These are phyloP conservation scores for Lochmaea crataegi DNA, from an alignment of 2,888 invertebrate genomes.

Conservation along the genomic window DNA sequence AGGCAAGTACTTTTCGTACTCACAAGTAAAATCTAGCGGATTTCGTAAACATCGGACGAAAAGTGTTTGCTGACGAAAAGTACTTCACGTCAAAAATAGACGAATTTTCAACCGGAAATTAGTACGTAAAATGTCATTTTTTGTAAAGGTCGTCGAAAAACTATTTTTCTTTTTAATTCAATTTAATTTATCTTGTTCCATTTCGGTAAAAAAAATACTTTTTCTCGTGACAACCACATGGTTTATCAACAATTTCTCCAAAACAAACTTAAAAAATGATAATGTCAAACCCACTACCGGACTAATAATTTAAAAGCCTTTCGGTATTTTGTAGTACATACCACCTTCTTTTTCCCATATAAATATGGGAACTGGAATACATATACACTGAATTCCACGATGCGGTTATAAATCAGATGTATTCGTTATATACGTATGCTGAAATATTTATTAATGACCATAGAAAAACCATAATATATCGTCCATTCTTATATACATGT, in stretches of 20 bases:
- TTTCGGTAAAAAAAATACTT: too few species aligned
- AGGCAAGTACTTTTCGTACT: too few species aligned
- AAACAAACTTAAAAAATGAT: not conserved
- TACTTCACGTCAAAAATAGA: too few species aligned
- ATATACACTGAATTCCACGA: constrained; percentile 45
- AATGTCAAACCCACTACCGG: not conserved
- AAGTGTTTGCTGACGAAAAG: too few species aligned
- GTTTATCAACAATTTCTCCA: not conserved
- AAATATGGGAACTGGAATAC: constrained; percentile 45
- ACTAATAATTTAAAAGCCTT: constrained; percentile 27
- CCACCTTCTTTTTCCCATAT: constrained; percentile 48
- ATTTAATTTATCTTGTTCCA: too few species aligned
- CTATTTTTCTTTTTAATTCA: too few species aligned
- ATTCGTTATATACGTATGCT: constrained; percentile 46
- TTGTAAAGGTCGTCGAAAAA: too few species aligned
- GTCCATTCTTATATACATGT: constrained; percentile 37
- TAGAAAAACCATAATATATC: constrained; percentile 43
- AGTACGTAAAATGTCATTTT: too few species aligned
- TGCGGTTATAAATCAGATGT: constrained; percentile 44
- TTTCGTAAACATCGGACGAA: too few species aligned
- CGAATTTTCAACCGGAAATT: too few species aligned
- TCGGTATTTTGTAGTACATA: constrained; percentile 45
- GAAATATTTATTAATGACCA: constrained; percentile 49
- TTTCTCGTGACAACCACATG: too few species aligned
- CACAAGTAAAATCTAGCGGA: too few species aligned